A percentile compares a stretch with the other conserved stretches of the same genome.
Evolutionary conservation across 1,140 invertebrate genomes (phyloP).

Genomic region (Agraylea sexmaculata): DNA sequence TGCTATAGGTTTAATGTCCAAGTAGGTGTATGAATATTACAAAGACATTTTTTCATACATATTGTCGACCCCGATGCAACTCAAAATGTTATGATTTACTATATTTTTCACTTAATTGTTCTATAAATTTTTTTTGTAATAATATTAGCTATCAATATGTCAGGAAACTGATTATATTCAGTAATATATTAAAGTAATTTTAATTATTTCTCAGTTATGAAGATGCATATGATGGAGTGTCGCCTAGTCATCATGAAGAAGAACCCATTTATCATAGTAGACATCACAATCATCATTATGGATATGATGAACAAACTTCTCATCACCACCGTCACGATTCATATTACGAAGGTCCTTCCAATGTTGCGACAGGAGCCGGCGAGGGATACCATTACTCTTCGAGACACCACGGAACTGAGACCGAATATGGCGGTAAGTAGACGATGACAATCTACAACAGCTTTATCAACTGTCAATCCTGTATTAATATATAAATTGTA

Average conservation of each 20-base stretch:
- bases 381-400: conserved; percentile 16
- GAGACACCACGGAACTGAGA: conserved; percentile 17
- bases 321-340: conserved; percentile 9
- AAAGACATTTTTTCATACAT: no score
- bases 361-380: conserved; percentile 5
- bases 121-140: no score
- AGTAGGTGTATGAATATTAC: no score
- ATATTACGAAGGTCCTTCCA: conserved; percentile 10
- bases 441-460: neutral
- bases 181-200: no score
- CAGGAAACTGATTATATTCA: no score
- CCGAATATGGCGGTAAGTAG: conserved; percentile 18
- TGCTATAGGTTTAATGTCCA: no score
- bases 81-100: no score
- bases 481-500: neutral
- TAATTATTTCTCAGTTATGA: conserved; percentile 12
- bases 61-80: no score
- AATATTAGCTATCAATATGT: no score
- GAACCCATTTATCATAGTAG: conserved; percentile 8
- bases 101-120: no score
- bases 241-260: conserved; percentile 10
- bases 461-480: neutral
- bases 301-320: conserved; percentile 9
- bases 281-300: conserved; percentile 8
- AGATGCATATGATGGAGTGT: conserved; percentile 15